phyloP scores from a whole-genome alignment of 2,113 vertebrate species.

The Empidonax alnorum region DNA sequence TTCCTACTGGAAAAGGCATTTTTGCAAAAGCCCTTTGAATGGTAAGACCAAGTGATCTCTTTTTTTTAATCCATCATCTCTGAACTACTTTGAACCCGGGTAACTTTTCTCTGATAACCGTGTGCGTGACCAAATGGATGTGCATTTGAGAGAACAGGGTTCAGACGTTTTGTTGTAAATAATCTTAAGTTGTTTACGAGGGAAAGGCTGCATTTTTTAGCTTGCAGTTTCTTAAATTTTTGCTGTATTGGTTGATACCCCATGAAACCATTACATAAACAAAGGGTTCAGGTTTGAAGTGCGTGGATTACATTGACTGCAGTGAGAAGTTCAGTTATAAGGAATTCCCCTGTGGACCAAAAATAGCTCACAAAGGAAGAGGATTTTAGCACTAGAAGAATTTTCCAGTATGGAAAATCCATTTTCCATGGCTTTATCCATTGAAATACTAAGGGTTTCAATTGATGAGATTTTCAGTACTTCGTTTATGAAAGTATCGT shows the following conservation, averaged over 20 bases:
- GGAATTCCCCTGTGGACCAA: background rate
- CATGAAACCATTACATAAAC: background rate
- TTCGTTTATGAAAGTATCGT: background rate
- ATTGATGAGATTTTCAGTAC: background rate
- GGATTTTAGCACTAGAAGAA: background rate
- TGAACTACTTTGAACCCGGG: background rate
- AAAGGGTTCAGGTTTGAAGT: background rate
- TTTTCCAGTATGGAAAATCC: background rate
- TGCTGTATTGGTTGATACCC: background rate
- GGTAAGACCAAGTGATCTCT: background rate
- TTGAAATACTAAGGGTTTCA: background rate
- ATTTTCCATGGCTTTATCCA: background rate
- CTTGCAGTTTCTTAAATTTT: background rate
- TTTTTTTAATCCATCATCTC: background rate
- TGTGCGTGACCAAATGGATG: background rate
- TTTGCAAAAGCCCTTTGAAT: background rate
- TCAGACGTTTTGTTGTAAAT: background rate
- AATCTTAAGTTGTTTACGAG: background rate
- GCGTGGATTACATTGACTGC: background rate
- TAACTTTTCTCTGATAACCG: background rate
- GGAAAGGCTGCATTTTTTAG: background rate
- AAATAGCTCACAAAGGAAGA: background rate
- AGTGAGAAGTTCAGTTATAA: background rate
- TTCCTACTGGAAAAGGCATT: background rate
- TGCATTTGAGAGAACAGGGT: background rate